Percentiles rank a stretch among this genome's conserved stretches.
Conservation (phyloP, 2,113 vertebrate genomes). For the Alaudala cheleensis region DNA sequence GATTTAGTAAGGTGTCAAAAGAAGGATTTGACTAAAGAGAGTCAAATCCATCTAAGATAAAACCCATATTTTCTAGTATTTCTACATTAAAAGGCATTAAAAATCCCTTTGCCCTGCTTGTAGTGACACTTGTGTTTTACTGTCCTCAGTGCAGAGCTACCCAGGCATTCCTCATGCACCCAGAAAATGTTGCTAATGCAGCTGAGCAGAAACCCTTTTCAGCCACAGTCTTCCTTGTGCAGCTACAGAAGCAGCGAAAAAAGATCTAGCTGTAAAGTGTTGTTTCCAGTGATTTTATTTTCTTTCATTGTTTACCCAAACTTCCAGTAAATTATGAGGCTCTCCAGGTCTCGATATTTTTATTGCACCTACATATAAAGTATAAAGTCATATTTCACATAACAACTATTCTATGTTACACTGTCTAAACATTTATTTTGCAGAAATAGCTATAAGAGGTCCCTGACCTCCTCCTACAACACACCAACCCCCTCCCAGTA, state of each 20-base stretch:
- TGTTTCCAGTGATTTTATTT: background rate
- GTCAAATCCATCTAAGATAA: background rate
- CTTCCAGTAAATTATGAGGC: background rate
- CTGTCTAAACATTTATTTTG: background rate
- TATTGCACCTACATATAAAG: background rate
- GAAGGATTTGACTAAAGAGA: background rate
- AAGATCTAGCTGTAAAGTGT: background rate
- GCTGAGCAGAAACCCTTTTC: background rate
- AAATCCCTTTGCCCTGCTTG: background rate
- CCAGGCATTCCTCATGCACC: background rate
- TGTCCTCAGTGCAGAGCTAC: background rate
- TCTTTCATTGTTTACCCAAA: background rate
- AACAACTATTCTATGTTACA: background rate
- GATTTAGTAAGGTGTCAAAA: background rate
- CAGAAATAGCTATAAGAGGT: background rate
- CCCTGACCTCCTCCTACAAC: background rate
- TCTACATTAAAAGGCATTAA: background rate
- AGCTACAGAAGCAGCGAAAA: background rate
- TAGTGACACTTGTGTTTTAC: background rate
- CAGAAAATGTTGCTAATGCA: background rate
- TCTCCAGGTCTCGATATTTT: background rate
- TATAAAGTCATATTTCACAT: background rate
- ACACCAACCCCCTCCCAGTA: background rate
- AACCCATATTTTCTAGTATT: background rate
- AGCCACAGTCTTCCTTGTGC: background rate